A percentile compares a stretch with the other conserved stretches of the same genome.
Conservation (phyloP, 2,113 vertebrate genomes). For the Ovis canadensis region DNA sequence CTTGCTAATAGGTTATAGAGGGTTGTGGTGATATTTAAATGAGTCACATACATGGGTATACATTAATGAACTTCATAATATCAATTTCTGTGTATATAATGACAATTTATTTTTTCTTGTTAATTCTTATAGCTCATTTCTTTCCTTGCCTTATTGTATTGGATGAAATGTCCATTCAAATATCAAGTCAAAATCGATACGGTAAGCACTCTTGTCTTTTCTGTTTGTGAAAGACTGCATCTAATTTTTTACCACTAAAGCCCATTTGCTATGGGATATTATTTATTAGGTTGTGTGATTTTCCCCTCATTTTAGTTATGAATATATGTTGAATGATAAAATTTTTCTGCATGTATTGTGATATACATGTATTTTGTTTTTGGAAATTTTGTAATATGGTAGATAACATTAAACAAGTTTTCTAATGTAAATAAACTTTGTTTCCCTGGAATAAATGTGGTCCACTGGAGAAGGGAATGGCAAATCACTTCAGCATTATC, state of each 20-base stretch:
- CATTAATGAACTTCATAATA: not conserved
- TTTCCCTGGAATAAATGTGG: not conserved
- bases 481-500: not conserved
- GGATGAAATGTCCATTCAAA: not conserved
- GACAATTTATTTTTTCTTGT: not conserved
- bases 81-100: not conserved
- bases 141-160: not conserved
- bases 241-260: not conserved
- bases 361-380: not conserved
- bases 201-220: not conserved
- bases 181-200: not conserved
- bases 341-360: not conserved
- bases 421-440: not conserved
- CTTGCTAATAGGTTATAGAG: not conserved
- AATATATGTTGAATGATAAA: not conserved
- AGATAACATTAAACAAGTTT: not conserved
- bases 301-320: not conserved
- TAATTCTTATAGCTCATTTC: not conserved
- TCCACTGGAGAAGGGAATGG: not conserved
- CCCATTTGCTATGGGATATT: not conserved
- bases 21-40: not conserved
- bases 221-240: not conserved
- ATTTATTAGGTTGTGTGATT: not conserved
- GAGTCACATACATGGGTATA: not conserved
- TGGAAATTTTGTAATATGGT: not conserved